phyloP scores from a whole-genome alignment of 1,140 invertebrate species.

The Mycetomoellerius zeteki region DNA sequence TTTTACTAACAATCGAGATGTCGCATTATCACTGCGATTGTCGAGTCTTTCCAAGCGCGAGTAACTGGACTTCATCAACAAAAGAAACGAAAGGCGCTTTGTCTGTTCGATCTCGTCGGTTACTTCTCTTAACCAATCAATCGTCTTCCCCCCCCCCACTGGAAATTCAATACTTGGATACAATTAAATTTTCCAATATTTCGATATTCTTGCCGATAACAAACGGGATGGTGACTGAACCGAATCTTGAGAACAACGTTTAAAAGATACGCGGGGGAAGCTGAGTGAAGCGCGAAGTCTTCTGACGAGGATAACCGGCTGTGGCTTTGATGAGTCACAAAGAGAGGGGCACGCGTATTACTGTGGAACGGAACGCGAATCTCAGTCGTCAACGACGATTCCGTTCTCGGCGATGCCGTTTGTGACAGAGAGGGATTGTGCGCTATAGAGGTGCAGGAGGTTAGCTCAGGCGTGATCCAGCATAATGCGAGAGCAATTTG shows the following conservation, averaged over 20 bases:
- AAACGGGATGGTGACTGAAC: not conserved
- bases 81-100: slow-evolving; percentile 18
- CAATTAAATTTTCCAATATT: slow-evolving; percentile 61
- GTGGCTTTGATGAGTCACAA: slow-evolving; percentile 61
- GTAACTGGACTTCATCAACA: not conserved
- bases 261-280: slow-evolving; percentile 11
- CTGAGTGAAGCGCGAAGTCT: not conserved
- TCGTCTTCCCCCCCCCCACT: not conserved
- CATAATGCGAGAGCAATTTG: slow-evolving; percentile 81
- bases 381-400: slow-evolving; percentile 70
- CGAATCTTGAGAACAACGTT: slow-evolving; percentile 33
- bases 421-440: slow-evolving; percentile 65
- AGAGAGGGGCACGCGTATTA: slow-evolving; percentile 30
- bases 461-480: slow-evolving; percentile 78
- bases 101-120: slow-evolving; percentile 19
- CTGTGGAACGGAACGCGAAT: slow-evolving; percentile 62
- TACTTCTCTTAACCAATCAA: slow-evolving; percentile 41
- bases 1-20: slow-evolving; percentile 19
- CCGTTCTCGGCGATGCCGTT: slow-evolving; percentile 62
- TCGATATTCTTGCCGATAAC: slow-evolving; percentile 56
- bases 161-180: slow-evolving; percentile 39
- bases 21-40: not conserved
- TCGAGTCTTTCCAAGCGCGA: not conserved
- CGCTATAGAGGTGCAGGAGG: slow-evolving; percentile 60
- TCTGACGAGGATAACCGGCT: slow-evolving; percentile 52